These are phyloP conservation scores for Mesaphorura yosii DNA, from an alignment of 1,140 invertebrate genomes.

Conservation along the genomic window DNA sequence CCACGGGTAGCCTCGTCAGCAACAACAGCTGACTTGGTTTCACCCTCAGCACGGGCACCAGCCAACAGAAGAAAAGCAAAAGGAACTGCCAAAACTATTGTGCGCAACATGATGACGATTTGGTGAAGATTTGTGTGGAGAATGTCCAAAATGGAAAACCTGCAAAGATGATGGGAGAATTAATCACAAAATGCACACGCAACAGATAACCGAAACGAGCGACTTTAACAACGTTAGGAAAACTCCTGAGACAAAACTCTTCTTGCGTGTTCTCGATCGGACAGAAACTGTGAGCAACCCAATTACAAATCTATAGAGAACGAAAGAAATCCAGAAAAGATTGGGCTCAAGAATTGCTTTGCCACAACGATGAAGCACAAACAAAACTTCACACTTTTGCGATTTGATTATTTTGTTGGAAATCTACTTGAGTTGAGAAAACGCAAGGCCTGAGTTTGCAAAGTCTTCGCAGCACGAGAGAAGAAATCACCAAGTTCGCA, in stretches of 20 bases:
- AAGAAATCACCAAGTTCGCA: too few relatives aligned
- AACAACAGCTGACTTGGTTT: conserved; percentile 13
- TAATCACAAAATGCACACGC: neutral
- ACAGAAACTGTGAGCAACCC: too few relatives aligned
- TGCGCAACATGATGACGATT: conserved; percentile 27
- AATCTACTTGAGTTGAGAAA: too few relatives aligned
- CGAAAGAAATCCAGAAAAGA: neutral
- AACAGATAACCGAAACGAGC: too few relatives aligned
- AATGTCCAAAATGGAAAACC: conserved; percentile 4
- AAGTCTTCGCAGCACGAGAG: too few relatives aligned
- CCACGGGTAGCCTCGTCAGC: conserved; percentile 28
- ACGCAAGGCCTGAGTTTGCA: too few relatives aligned
- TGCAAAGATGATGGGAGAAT: neutral
- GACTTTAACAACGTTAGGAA: too few relatives aligned
- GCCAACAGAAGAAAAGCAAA: conserved; percentile 30
- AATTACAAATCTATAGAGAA: neutral
- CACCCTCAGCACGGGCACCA: conserved; percentile 27
- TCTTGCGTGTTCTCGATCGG: too few relatives aligned
- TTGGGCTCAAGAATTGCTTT: neutral
- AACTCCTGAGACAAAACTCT: too few relatives aligned
- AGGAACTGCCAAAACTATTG: conserved; percentile 28
- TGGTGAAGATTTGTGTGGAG: neutral
- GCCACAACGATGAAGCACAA: too few relatives aligned
- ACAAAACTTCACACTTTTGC: too few relatives aligned
- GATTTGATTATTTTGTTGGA: too few relatives aligned